Conservation (phyloP, 2,113 vertebrate genomes). For the Bufo bufo region DNA sequence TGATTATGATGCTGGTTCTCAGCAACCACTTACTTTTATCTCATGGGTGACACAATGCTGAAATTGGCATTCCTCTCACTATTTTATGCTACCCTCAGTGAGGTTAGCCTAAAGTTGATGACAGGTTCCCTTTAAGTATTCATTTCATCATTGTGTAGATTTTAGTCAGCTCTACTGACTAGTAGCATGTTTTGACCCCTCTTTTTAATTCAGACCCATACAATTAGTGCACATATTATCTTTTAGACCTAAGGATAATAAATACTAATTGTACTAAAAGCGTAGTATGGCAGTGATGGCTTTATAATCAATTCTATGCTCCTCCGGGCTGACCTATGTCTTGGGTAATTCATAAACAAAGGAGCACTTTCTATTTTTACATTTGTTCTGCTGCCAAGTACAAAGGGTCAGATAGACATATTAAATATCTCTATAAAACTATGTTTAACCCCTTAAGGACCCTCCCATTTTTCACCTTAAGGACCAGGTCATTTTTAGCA, state of each 20-base stretch:
- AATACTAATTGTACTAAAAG: conserved; percentile 20
- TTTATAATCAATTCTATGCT: conserved; percentile 26
- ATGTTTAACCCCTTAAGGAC: not conserved
- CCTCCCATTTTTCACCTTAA: no score
- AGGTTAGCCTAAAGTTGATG: no score
- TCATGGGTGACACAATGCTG: no score
- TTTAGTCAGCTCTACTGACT: not conserved
- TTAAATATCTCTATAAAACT: not conserved
- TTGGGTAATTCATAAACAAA: not conserved
- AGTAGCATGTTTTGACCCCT: not conserved
- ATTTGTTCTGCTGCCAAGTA: conserved; percentile 3
- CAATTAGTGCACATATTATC: not conserved
- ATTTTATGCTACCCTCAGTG: no score
- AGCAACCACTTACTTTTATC: no score
- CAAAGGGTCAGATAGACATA: conserved; percentile 8
- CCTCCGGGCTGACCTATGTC: not conserved
- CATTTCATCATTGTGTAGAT: conserved; percentile 3
- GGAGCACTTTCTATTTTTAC: not conserved
- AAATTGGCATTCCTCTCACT: no score
- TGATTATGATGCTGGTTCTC: no score
- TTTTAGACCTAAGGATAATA: conserved; percentile 7
- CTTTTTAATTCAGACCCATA: not conserved
- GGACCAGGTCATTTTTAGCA: no score
- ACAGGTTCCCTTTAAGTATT: not conserved
- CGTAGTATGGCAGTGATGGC: not conserved